phyloP scores from a whole-genome alignment of 2,888 invertebrate genomes.

The Sycophila texana region DNA sequence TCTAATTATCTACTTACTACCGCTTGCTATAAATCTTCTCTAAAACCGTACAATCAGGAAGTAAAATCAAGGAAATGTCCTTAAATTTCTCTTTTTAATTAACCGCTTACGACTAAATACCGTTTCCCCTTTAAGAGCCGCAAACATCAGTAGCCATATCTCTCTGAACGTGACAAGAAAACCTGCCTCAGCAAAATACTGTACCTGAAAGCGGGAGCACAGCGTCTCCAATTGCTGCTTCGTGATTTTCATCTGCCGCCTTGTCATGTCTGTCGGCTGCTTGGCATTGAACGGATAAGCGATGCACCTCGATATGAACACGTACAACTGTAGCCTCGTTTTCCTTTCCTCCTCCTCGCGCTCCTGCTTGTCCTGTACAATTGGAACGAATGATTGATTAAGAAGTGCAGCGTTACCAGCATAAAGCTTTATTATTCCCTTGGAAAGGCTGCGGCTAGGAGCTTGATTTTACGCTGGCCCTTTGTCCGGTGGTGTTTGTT shows the following conservation, averaged over 20 bases:
- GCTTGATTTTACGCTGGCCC: no score
- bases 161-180: no score
- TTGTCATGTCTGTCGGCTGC: constrained; percentile 98
- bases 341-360: constrained; percentile 97
- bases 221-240: constrained; percentile 97
- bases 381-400: constrained; percentile 47
- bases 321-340: constrained; percentile 95
- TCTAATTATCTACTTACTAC: no score
- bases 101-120: no score
- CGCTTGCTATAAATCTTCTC: no score
- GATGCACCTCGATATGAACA: constrained; percentile 97
- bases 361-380: constrained; percentile 89
- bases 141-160: no score
- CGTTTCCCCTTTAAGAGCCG: no score
- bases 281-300: constrained; percentile 99
- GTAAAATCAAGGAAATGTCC: no score
- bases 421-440: not conserved
- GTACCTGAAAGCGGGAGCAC: constrained; percentile 94
- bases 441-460: no score
- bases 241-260: constrained; percentile 95
- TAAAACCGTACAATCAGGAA: no score
- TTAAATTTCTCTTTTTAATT: no score
- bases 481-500: no score
- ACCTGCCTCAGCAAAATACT: constrained; percentile 8
- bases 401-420: not conserved